These are phyloP conservation scores for Andrena trimmerana DNA, from an alignment of 2,888 invertebrate genomes.

Conservation along the genomic window DNA sequence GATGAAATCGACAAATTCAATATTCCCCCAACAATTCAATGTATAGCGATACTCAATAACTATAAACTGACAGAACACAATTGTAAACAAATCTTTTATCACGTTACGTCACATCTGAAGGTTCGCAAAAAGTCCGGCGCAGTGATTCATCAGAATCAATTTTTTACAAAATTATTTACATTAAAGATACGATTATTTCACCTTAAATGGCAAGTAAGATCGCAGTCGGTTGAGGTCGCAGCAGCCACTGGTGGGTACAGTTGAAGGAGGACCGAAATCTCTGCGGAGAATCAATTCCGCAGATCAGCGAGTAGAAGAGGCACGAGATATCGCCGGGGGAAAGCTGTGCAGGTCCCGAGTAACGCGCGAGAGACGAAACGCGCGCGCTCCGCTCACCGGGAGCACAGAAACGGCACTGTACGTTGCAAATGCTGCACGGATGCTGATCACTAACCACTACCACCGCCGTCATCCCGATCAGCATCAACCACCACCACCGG, in stretches of 20 bases:
- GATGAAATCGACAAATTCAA: too few relatives aligned
- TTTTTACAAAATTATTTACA: too few relatives aligned
- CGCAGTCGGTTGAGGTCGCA: not conserved
- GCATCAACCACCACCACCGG: slow-evolving; percentile 66
- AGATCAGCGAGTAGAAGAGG: not conserved
- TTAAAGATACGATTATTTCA: slow-evolving; percentile 12
- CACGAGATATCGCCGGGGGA: slow-evolving; percentile 2
- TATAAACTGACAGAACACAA: too few relatives aligned
- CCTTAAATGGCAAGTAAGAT: not conserved
- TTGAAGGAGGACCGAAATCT: too few relatives aligned
- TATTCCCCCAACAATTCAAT: too few relatives aligned
- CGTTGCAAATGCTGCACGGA: slow-evolving; percentile 74
- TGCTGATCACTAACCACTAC: slow-evolving; percentile 62
- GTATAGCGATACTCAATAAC: too few relatives aligned
- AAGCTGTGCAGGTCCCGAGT: not conserved
- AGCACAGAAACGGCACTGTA: slow-evolving; percentile 80
- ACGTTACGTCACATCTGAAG: too few relatives aligned
- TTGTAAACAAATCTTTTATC: too few relatives aligned
- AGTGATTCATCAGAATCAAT: too few relatives aligned
- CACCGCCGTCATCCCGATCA: slow-evolving; percentile 59
- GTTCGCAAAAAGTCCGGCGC: too few relatives aligned
- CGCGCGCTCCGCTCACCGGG: slow-evolving; percentile 74
- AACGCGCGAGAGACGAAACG: slow-evolving; percentile 31
- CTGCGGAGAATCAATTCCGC: not conserved
- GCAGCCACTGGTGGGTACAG: not conserved